Evolutionary conservation across 2,888 invertebrate genomes (phyloP).

Genomic region (Matsumyia berberina): DNA sequence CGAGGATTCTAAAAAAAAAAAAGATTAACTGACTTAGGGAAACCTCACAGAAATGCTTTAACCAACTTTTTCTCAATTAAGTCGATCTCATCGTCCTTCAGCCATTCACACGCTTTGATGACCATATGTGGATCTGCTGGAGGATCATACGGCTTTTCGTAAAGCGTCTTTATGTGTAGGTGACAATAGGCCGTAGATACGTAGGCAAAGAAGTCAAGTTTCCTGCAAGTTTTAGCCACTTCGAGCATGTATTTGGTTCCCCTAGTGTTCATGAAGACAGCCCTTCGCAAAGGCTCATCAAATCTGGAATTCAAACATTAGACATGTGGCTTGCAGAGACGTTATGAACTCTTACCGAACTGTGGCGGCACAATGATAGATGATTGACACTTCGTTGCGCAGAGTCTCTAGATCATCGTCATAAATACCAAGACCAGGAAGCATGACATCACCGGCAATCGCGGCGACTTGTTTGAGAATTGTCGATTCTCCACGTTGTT

Average conservation of each 20-base stretch:
- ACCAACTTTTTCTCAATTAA: slow-evolving; percentile 87
- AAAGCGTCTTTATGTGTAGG: slow-evolving; percentile 91
- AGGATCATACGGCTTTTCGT: slow-evolving; percentile 94
- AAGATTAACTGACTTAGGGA: too few relatives aligned
- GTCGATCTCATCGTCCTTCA: slow-evolving; percentile 89
- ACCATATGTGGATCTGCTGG: slow-evolving; percentile 91
- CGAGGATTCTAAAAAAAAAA: slow-evolving; percentile 87
- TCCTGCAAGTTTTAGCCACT: slow-evolving; percentile 90
- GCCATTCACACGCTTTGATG: slow-evolving; percentile 91
- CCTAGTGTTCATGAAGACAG: slow-evolving; percentile 95
- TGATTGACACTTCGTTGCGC: slow-evolving; percentile 89
- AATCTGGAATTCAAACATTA: slow-evolving; percentile 85
- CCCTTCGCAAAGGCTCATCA: slow-evolving; percentile 95
- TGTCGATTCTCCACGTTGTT: slow-evolving; percentile 87
- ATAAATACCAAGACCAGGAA: slow-evolving; percentile 89
- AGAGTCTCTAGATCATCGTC: slow-evolving; percentile 87
- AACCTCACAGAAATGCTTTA: neutral
- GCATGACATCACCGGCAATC: slow-evolving; percentile 90
- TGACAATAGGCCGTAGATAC: slow-evolving; percentile 97
- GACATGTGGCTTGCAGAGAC: too few relatives aligned
- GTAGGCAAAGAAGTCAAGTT: slow-evolving; percentile 88
- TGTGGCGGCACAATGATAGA: slow-evolving; percentile 93
- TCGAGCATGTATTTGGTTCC: slow-evolving; percentile 95
- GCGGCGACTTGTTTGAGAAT: slow-evolving; percentile 89
- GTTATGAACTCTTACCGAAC: slow-evolving; percentile 84